Percentiles rank a stretch among this genome's conserved stretches.
Evolutionary conservation across 2,888 invertebrate genomes (phyloP).

Genomic region (Nebria salina): DNA sequence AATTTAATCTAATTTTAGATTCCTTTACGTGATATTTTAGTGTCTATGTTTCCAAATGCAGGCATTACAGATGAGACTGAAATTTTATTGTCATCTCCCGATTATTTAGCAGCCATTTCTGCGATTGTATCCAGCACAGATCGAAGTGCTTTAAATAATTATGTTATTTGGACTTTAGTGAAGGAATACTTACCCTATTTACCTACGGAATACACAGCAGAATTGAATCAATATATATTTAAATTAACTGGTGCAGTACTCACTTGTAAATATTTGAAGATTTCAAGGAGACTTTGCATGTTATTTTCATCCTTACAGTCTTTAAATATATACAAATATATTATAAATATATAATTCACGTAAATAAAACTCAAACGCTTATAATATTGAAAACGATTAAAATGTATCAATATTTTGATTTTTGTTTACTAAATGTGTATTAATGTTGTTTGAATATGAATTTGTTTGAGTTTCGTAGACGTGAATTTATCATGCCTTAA

Average conservation of each 20-base stretch:
- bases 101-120: conserved; percentile 66
- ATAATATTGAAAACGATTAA: too few species aligned
- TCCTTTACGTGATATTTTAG: conserved; percentile 62
- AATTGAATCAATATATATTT: conserved; percentile 54
- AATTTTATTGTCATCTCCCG: conserved; percentile 64
- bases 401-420: too few species aligned
- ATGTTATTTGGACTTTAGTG: conserved; percentile 69
- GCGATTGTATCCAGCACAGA: conserved; percentile 65
- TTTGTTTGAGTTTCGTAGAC: background rate
- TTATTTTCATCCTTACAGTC: too few species aligned
- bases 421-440: background rate
- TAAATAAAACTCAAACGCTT: too few species aligned
- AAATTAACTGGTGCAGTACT: conserved; percentile 56
- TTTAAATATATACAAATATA: too few species aligned
- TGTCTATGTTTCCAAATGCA: conserved; percentile 63
- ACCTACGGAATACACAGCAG: conserved; percentile 60
- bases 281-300: too few species aligned
- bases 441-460: background rate
- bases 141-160: conserved; percentile 66
- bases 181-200: conserved; percentile 67
- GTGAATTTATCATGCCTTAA: background rate
- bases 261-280: background rate
- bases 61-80: conserved; percentile 65
- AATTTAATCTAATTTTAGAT: conserved; percentile 57
- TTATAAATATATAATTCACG: too few species aligned